Base-by-base conservation (phyloP, 2,113 vertebrate genomes). In the Thalassoma bifasciatum region DNA sequence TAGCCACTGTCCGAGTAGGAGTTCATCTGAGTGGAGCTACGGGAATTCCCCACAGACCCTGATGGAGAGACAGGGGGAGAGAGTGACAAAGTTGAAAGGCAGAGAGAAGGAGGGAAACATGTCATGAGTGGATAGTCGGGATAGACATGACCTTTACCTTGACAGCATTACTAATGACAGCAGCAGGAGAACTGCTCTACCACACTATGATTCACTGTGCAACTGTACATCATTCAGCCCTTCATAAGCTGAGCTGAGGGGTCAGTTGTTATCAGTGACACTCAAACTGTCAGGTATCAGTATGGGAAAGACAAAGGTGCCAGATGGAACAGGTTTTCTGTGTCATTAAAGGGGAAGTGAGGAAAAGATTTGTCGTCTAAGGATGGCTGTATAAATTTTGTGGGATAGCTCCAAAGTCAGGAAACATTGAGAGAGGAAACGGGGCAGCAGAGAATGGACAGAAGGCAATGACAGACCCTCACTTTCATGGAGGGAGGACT, bases 1-100 rank as follows among this genome's bases (percentile, higher is more conserved):
- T 98, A 98, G 82, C 98, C 98, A 44, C 97, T 99, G 92, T 99
- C 98, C 11, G 97, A 96, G 66, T 99, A 99, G 6, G 97, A 99
- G 94, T 99, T 99, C 96, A 99, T 99, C 88, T 98, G 97, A 38
- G 96, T 96, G 70, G 97, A 98, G 92, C 95, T 97, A 88, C 95
- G 96, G 0, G 97, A 98, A 91, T 98, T 99, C 86, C 96, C 98
- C 51, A 93, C 75, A 11, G 97, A 98, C 87, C 95, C 97, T 98
- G 90, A 89, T 65, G 90, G 57, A 89, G 0, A 50, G 37, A 16
- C 60, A 68, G 19, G 62, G 56, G 72, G 36, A 3, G 51, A 54
- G 30, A 9, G 30, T n/a, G 30, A 40, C 0, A 21, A 16, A 13
- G 50, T 59, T 71, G 10, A 76, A 78, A 83, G 49, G 66, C 1